These are phyloP conservation scores for Agonum fuliginosum DNA, from an alignment of 2,888 invertebrate species.

Conservation along the genomic window DNA sequence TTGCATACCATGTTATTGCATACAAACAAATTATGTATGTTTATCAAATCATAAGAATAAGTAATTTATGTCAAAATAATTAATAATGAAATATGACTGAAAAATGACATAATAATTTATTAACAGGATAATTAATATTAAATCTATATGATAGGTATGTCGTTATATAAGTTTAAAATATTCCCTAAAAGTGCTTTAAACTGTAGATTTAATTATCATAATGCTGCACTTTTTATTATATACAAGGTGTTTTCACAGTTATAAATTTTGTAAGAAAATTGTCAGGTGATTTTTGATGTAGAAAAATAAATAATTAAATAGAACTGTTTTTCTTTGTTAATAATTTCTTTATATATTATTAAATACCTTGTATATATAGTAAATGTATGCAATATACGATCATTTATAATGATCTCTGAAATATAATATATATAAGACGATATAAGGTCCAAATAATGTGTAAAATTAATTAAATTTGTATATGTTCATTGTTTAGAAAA, in stretches of 20 bases:
- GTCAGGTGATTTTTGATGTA: conserved; percentile 38
- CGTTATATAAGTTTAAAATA: conserved; percentile 49
- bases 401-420: conserved; percentile 45
- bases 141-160: conserved; percentile 51
- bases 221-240: conserved; percentile 42
- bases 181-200: conserved; percentile 59
- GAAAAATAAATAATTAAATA: conserved; percentile 38
- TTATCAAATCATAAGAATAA: conserved; percentile 24
- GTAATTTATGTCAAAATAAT: conserved; percentile 35
- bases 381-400: conserved; percentile 48
- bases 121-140: conserved; percentile 46
- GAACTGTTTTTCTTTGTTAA: conserved; percentile 18
- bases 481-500: conserved; percentile 47
- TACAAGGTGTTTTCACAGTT: conserved; percentile 36
- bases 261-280: conserved; percentile 42
- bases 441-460: conserved; percentile 51
- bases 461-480: conserved; percentile 44
- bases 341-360: conserved; percentile 10
- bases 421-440: conserved; percentile 46
- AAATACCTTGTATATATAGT: conserved; percentile 48
- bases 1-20: conserved; percentile 41
- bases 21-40: conserved; percentile 1
- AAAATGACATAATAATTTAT: conserved; percentile 55
- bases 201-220: conserved; percentile 48
- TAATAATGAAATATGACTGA: conserved; percentile 53